These are phyloP conservation scores for Musca domestica DNA, from an alignment of 1,140 invertebrate species.

Conservation along the genomic window DNA sequence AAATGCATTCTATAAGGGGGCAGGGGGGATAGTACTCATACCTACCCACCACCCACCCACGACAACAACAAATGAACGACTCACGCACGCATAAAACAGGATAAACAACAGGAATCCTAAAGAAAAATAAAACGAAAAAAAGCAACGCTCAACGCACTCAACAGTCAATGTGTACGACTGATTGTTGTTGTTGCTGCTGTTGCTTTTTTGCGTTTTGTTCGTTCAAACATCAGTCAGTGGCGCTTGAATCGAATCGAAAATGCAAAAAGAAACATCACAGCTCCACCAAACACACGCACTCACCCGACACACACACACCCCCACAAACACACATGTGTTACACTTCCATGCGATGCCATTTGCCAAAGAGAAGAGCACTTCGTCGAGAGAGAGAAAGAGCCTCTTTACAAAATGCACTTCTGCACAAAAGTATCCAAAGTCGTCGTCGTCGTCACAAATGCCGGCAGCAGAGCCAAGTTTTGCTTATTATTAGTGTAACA, in stretches of 20 bases:
- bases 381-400: neutral
- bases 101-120: slow-evolving; percentile 10
- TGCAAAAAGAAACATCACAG: neutral
- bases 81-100: neutral
- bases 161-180: too few relatives aligned
- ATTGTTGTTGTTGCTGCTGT: too few relatives aligned
- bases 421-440: neutral
- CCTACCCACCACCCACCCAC: too few relatives aligned
- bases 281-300: neutral
- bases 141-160: too few relatives aligned
- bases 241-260: neutral
- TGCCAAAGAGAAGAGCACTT: neutral
- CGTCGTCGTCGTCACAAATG: neutral
- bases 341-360: neutral
- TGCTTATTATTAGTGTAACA: too few relatives aligned
- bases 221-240: too few relatives aligned
- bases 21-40: too few relatives aligned
- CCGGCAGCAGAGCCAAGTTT: too few relatives aligned
- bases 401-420: neutral
- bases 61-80: too few relatives aligned
- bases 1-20: neutral
- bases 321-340: neutral
- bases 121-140: slow-evolving; percentile 9
- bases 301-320: neutral
- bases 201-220: neutral